A percentile compares a stretch with the other conserved stretches of the same genome.
These are phyloP conservation scores for Hypomecis punctinalis DNA, from an alignment of 2,888 invertebrate genomes.

Conservation along the genomic window DNA sequence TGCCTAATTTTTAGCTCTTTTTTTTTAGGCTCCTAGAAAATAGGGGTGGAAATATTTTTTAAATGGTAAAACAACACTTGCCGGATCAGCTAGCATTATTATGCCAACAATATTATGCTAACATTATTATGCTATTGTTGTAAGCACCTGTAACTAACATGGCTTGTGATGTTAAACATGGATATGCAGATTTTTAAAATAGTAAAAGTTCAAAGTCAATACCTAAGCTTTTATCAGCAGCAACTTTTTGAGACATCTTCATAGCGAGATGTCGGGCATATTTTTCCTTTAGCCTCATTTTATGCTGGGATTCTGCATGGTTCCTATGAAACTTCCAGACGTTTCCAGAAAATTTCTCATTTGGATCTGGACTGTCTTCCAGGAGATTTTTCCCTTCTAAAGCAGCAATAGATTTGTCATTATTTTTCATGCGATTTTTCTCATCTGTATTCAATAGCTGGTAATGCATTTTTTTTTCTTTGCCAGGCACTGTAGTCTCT, in stretches of 20 bases:
- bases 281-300: constrained; percentile 68
- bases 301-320: constrained; percentile 59
- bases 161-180: no score
- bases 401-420: constrained; percentile 77
- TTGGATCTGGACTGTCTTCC: constrained; percentile 58
- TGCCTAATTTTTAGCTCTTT: no score
- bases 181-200: no score
- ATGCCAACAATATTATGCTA: no score
- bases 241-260: constrained; percentile 51
- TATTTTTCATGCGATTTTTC: constrained; percentile 72
- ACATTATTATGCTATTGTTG: no score
- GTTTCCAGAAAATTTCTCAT: constrained; percentile 62
- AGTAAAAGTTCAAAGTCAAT: no score
- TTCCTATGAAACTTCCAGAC: constrained; percentile 68
- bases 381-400: constrained; percentile 73
- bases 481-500: constrained; percentile 54
- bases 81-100: no score
- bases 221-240: constrained; percentile 66
- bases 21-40: no score
- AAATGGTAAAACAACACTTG: no score
- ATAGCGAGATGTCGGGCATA: constrained; percentile 65
- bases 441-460: constrained; percentile 64
- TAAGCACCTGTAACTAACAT: no score
- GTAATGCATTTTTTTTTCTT: constrained; percentile 63
- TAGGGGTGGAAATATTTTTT: no score